Evolutionary conservation across 2,797 vertebrate genomes (phyloP).

Genomic region (Selene dorsalis): DNA sequence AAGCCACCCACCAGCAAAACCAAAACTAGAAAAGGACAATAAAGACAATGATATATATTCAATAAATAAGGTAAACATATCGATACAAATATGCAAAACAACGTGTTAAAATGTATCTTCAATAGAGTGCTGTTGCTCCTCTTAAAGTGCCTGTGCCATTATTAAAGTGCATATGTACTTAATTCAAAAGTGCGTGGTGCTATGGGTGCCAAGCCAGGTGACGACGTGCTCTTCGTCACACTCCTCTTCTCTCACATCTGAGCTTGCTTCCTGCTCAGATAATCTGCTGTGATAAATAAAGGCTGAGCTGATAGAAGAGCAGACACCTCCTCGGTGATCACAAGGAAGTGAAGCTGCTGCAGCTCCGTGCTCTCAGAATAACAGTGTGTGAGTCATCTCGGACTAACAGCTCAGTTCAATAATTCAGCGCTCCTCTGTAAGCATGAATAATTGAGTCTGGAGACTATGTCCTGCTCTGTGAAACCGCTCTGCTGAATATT

Average conservation of each 20-base stretch:
- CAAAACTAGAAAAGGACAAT: no score
- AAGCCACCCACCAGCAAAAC: no score
- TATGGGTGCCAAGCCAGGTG: no score
- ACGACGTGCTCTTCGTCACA: no score
- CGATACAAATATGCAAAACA: no score
- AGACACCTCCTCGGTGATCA: conserved; percentile 40
- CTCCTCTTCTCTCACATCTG: not conserved
- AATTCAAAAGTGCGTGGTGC: no score
- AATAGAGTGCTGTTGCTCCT: no score
- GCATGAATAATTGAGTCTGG: conserved; percentile 74
- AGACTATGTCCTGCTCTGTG: conserved; percentile 44
- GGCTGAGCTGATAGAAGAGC: conserved; percentile 13
- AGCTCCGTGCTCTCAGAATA: conserved; percentile 39
- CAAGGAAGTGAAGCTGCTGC: conserved; percentile 26
- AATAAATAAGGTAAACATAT: no score
- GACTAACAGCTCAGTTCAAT: conserved; percentile 70
- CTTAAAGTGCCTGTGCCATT: no score
- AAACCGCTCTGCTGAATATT: conserved; percentile 36
- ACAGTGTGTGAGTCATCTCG: conserved; percentile 50
- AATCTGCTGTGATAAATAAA: conserved; percentile 16
- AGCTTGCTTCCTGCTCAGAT: conserved; percentile 8
- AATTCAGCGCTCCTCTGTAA: conserved; percentile 72
- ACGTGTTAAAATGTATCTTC: no score
- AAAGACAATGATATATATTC: no score
- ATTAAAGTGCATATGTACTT: no score